Evolutionary conservation across 37 sponge, comb jelly and placozoan species (phyloP), one percentile per base, ranked within the genome.

Genomic region (Haliclona indistincta): DNA sequence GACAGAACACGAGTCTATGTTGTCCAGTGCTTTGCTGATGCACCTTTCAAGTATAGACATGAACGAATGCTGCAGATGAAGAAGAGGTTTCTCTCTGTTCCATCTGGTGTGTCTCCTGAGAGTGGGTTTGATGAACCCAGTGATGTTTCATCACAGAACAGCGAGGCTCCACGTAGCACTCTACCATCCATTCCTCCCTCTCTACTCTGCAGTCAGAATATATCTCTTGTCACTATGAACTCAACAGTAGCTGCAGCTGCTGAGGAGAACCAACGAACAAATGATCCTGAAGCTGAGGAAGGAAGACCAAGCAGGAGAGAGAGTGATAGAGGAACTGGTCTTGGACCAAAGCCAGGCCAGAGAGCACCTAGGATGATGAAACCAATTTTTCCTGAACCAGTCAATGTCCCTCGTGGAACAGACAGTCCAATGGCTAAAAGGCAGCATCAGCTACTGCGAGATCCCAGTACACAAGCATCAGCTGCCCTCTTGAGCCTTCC

Each of bases 121-220:
- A 88, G 89, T 88, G 89, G 89, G 15, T 88, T 78, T 78, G 89
- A 88, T 6, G 55, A 55, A 29, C 39, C 65, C 11, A 75, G 71
- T 76, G 77, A 76, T 20, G 4, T 23, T 38, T 63, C 64, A 3
- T 66, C 67, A 7, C 67, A 66, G 60, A 35, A 38, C 35, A 70
- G 71, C 63, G 62, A 47, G 44, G 75, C 56, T 26, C 61, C 68
- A 34, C 66, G 69, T 23, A 73, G 6, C 56, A 66, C 44, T 19
- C 68, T 83, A 23, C 76, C 77, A 47, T 70, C 71, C 38, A 43
- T 71, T 6, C 81, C 81, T 4, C 58, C 68, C 17, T 76, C 82
- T 6, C 49, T 65, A n/a, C 41, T 45, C 0, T 55, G 68, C 13
- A 78, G 64, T 35, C 36, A 73, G 44, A 69, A 68, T 38, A 63